A percentile compares a stretch with the other conserved stretches of the same genome.
phyloP scores from a whole-genome alignment of 2,113 vertebrate genomes.

The Todiramphus saurophagus region DNA sequence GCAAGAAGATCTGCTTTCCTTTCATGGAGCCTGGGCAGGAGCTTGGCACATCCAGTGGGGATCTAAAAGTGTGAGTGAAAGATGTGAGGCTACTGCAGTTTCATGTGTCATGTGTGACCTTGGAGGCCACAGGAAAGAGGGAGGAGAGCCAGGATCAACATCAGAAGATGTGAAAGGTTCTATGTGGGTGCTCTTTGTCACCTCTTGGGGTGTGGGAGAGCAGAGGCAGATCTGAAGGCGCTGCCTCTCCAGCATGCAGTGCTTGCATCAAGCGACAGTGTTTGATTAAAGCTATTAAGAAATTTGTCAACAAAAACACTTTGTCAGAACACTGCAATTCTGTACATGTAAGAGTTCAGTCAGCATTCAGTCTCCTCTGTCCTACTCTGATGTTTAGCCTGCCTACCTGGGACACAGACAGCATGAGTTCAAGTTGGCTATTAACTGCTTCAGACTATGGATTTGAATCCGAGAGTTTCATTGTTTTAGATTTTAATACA shows the following conservation, averaged over 20 bases:
- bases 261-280: background rate
- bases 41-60: background rate
- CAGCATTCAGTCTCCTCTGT: background rate
- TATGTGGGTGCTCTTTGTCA: background rate
- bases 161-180: background rate
- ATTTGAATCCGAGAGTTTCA: background rate
- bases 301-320: background rate
- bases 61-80: accelerated
- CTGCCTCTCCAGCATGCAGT: no score
- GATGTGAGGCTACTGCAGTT: background rate
- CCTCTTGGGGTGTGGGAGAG: background rate
- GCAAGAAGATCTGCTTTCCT: background rate
- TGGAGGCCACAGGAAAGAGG: background rate
- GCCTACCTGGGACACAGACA: background rate
- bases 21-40: background rate
- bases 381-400: background rate
- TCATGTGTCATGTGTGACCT: background rate
- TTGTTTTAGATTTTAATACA: background rate
- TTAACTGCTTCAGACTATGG: background rate
- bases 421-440: accelerated
- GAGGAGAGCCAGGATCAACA: background rate
- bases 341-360: background rate
- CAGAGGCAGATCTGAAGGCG: accelerated
- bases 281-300: background rate
- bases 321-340: background rate